These are phyloP conservation scores for Meandrusa payeni DNA, from an alignment of 2,888 invertebrate genomes.

Conservation along the genomic window DNA sequence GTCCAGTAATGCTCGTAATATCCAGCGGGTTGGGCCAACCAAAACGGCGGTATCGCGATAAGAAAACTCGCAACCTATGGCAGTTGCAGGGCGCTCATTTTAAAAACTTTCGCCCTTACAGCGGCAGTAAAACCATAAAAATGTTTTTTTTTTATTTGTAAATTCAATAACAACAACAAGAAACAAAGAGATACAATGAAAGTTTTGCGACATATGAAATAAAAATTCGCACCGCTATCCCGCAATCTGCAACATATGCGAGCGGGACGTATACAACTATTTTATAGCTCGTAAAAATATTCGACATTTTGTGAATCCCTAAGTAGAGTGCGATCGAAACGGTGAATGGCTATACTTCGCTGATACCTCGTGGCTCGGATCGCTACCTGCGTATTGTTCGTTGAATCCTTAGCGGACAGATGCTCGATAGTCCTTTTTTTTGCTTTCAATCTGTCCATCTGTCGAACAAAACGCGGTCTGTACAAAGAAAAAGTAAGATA, in stretches of 20 bases:
- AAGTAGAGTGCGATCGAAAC: conserved; percentile 23
- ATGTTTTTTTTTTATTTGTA: too few species aligned
- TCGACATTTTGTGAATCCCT: conserved; percentile 11
- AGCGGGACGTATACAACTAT: conserved; percentile 6
- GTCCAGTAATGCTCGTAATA: too few species aligned
- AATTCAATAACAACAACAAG: too few species aligned
- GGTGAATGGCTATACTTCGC: conserved; percentile 34
- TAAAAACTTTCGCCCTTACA: too few species aligned
- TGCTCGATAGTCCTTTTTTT: conserved; percentile 33
- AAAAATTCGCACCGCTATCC: neutral
- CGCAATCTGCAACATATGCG: neutral
- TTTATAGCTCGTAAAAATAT: conserved; percentile 20
- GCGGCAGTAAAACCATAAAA: too few species aligned
- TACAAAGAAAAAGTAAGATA: conserved; percentile 30
- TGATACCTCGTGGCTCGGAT: conserved; percentile 30
- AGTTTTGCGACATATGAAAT: neutral
- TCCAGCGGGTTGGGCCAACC: too few species aligned
- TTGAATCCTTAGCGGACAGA: conserved; percentile 39
- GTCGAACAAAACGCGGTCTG: conserved; percentile 30
- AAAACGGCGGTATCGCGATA: too few species aligned
- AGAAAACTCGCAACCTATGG: too few species aligned
- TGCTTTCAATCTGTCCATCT: conserved; percentile 35
- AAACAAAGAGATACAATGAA: neutral
- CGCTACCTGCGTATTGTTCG: conserved; percentile 45
- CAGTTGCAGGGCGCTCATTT: too few species aligned